Base-by-base conservation (phyloP, 2,888 invertebrate genomes). In the Sialis fuliginosa region DNA sequence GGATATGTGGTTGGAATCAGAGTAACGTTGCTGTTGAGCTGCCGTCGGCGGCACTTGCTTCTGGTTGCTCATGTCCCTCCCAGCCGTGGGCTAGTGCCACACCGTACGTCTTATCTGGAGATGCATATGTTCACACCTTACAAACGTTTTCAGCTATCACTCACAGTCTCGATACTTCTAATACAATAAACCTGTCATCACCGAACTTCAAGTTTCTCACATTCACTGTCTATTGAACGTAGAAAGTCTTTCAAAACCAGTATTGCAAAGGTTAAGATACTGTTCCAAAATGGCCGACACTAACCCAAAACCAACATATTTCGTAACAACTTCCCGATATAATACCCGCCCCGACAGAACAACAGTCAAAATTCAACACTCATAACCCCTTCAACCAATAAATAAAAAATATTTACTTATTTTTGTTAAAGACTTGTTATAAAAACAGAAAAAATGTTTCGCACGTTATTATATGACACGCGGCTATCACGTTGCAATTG, bases 61-160 rank as follows among this genome's bases (percentile, higher is more conserved):
- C 66, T 72, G 74, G 68, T 75, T 76, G 68, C 74, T 76, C 77
- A 76, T 76, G 65, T 70, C 66, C 66, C 68, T 68, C 68, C 70
- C 71, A 70, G 69, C 69, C 68, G 69, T 71, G 71, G 67, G 60
- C 61, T 62, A 56, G 74, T 71, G 73, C 74, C 72, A 71, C 74
- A 37, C 10, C n/a, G 37, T 37, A 10, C 37, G n/a, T 37, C 37
- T 37, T 37, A 37, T 22, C 65, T 69, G 42, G 13, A 10, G 60
- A 61, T 62, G 59, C 64, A 65, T 65, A 64, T 61, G 63, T 62
- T 62, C 58, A 60, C 55, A 52, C 58, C 57, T 57, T 57, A 58
- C 60, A 57, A 59, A 39, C 35, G 35, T 45, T 39, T 39, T 10
- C 32, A 8, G 10, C 22, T 31, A 32, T 31, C 42, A 42, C 42